phyloP scores from a whole-genome alignment of 2,113 vertebrate species.

The Psilopogon haemacephalus region DNA sequence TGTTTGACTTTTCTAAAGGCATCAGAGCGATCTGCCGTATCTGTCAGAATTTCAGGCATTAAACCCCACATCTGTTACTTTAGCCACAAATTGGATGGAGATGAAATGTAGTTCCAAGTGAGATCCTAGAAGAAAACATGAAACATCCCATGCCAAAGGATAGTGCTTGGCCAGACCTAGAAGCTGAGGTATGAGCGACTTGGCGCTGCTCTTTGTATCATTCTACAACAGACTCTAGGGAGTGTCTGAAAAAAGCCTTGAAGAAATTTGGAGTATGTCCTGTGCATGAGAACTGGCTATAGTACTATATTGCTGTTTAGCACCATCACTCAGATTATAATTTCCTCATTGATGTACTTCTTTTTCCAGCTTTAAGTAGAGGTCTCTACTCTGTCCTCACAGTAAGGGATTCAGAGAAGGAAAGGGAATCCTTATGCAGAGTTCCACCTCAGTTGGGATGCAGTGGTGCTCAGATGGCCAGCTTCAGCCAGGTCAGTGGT shows the following conservation, averaged over 20 bases:
- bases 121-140: background rate
- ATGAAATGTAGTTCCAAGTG: background rate
- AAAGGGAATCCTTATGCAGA: constrained; percentile 68
- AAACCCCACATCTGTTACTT: background rate
- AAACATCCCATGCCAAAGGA: background rate
- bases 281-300: constrained; percentile 55
- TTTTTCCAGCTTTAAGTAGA: constrained; percentile 73
- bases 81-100: background rate
- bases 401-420: constrained; percentile 69
- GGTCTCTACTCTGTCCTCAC: constrained; percentile 61
- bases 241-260: background rate
- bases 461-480: constrained; percentile 68
- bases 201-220: background rate
- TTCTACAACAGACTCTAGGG: background rate
- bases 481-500: constrained; percentile 68
- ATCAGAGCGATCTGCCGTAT: background rate
- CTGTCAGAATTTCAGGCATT: background rate
- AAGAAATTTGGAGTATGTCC: constrained; percentile 7
- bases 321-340: constrained; percentile 50
- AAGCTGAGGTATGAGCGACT: background rate
- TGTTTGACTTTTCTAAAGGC: background rate
- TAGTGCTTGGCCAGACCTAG: background rate
- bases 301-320: constrained; percentile 48
- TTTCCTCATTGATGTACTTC: constrained; percentile 69
- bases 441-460: constrained; percentile 60